Evolutionary conservation across 2,888 invertebrate species (phyloP).

Genomic region (Aphrophora alni): DNA sequence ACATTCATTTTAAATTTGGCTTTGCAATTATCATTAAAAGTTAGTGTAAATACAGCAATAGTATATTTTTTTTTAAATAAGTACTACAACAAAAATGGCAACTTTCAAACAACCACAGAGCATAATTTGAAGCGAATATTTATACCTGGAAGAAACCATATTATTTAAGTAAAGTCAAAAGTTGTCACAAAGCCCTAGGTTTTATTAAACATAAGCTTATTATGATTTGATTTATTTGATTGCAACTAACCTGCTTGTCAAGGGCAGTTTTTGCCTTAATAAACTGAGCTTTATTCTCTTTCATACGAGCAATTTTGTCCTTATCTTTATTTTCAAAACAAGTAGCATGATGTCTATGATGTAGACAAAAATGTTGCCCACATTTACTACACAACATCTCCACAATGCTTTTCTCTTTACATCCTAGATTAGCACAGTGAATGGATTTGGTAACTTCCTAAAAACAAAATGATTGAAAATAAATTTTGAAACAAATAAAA

Average conservation of each 20-base stretch:
- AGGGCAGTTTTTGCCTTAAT: slow-evolving; percentile 67
- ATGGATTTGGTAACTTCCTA: slow-evolving; percentile 58
- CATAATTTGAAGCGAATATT: too few species aligned
- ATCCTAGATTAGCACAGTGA: slow-evolving; percentile 66
- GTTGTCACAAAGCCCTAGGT: too few species aligned
- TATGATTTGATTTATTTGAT: too few species aligned
- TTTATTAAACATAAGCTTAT: too few species aligned
- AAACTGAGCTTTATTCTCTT: slow-evolving; percentile 67
- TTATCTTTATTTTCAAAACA: slow-evolving; percentile 58
- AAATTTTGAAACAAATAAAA: not conserved
- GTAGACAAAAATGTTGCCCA: slow-evolving; percentile 71
- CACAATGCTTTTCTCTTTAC: slow-evolving; percentile 66
- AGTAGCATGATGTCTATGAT: slow-evolving; percentile 65
- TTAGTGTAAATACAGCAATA: too few species aligned
- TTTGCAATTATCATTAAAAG: too few species aligned
- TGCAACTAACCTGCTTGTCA: slow-evolving; percentile 64
- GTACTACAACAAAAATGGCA: too few species aligned
- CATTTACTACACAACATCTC: slow-evolving; percentile 72
- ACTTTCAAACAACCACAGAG: too few species aligned
- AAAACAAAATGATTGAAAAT: not conserved
- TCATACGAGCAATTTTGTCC: slow-evolving; percentile 64
- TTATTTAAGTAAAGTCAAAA: too few species aligned
- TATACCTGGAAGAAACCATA: too few species aligned
- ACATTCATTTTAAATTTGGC: too few species aligned
- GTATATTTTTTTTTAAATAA: too few species aligned